Evolutionary conservation across 2,113 vertebrate genomes (phyloP).

Genomic region (Cebus imitator): DNA sequence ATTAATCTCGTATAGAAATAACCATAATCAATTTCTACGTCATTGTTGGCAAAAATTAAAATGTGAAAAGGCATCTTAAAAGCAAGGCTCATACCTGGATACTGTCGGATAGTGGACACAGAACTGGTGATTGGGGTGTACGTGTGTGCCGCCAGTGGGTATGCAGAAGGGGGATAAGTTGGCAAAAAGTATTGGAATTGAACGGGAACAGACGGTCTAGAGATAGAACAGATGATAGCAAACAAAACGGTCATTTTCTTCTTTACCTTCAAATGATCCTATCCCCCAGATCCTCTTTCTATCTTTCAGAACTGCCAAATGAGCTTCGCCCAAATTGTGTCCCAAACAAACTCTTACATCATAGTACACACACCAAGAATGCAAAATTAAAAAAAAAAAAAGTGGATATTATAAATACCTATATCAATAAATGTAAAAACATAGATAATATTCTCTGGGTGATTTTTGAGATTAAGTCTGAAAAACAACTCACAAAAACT

Average conservation of each 20-base stretch:
- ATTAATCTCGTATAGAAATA: neutral
- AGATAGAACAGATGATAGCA: conserved; percentile 59
- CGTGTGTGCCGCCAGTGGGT: conserved; percentile 93
- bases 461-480: neutral
- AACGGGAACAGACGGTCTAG: conserved; percentile 93
- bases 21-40: neutral
- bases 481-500: neutral
- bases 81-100: conserved; percentile 89
- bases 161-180: conserved; percentile 92
- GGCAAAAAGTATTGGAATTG: conserved; percentile 98
- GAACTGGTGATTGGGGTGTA: conserved; percentile 98
- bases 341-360: neutral
- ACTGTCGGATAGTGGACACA: conserved; percentile 96
- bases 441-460: neutral
- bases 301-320: neutral
- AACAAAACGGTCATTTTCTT: neutral
- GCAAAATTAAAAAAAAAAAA: neutral
- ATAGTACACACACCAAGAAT: neutral
- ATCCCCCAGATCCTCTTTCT: neutral
- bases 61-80: neutral
- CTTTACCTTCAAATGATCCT: neutral
- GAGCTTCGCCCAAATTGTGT: neutral
- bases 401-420: neutral
- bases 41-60: neutral
- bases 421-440: neutral